A percentile compares a stretch with the other conserved stretches of the same genome.
Conservation (phyloP, 30 jellyfish, hydroid and myxozoan species). For the Hydractinia symbiolongicarpus region DNA sequence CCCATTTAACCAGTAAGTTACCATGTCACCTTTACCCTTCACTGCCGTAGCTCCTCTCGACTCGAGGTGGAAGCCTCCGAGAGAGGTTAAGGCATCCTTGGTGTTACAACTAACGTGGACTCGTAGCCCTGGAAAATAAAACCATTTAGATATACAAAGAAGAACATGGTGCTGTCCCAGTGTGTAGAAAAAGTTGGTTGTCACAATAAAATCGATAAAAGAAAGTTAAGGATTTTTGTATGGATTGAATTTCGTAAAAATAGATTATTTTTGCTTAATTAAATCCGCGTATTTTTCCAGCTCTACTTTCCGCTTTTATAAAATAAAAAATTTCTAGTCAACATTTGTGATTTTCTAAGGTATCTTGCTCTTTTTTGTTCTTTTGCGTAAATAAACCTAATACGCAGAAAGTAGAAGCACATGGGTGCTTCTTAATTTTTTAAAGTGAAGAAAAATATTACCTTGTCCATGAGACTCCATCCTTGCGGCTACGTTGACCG, state of each 20-base stretch:
- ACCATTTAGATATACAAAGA: neutral
- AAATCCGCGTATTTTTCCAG: too few relatives aligned
- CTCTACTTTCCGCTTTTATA: too few relatives aligned
- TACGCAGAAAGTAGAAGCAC: too few relatives aligned
- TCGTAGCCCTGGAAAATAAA: conserved; percentile 18
- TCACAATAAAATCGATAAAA: too few relatives aligned
- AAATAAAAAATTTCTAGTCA: too few relatives aligned
- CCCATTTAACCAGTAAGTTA: neutral
- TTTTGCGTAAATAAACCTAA: too few relatives aligned
- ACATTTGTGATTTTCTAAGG: neutral
- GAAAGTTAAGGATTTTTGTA: too few relatives aligned
- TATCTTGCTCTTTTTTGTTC: too few relatives aligned
- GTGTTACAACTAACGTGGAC: conserved; percentile 8
- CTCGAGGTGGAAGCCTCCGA: conserved; percentile 26
- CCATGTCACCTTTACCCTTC: neutral
- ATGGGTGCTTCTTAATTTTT: too few relatives aligned
- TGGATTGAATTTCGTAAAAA: too few relatives aligned
- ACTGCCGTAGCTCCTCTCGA: conserved; percentile 37
- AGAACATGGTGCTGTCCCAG: neutral
- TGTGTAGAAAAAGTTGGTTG: neutral
- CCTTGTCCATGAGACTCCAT: conserved; percentile 35
- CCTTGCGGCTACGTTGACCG: conserved; percentile 32
- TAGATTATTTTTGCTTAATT: too few relatives aligned
- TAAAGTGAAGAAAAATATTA: neutral
- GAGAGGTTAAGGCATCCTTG: neutral